Base-by-base conservation (phyloP, 2,113 vertebrate genomes). In the Sitta europaea region DNA sequence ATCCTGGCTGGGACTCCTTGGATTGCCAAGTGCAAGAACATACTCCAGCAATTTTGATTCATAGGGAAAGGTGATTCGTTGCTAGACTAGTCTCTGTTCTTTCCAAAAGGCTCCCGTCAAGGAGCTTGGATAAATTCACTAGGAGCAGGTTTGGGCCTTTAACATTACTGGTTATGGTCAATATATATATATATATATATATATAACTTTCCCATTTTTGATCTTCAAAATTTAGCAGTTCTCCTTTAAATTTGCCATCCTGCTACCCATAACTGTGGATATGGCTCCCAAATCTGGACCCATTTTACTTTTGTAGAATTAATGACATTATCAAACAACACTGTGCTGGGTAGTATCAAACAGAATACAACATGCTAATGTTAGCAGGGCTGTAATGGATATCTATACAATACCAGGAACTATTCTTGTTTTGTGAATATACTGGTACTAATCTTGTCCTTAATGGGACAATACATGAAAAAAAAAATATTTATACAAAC, bases 271-370 rank as follows among this genome's bases (percentile, higher is more conserved):
- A 89, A 62, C 42, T 90, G 38, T 90, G 74, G 54, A 79, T 95
- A 70, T 61, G 70, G 70, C 91, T 95, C 50, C 62, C 59, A 62
- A 86, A 70, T 94, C 36, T 63, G 88, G 82, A 90, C 59, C 70
- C 48, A 33, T 88, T 96, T 90, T 38, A 86, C 29, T 93, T 84
- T 70, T 71, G 43, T 9, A 81, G 72, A 81, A 65, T 40, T 80
- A 95, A 59, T 77, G 80, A 72, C n/a, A 86, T 83, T 74, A 90
- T 15, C 72, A 95, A 93, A 94, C 71, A 77, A 28, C 63, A 63
- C 55, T 68, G 40, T 72, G 48, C 43, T 82, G 51, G 79, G 43
- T 78, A 80, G 47, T 55, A 75, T 61, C 72, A 88, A 85, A 92
- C 63, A 81, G 55, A 74, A 80, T 50, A 57, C 40, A 70, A 58